These are phyloP conservation scores for Drosophila setifemur DNA, from an alignment of 1,140 invertebrate genomes.

Conservation along the genomic window DNA sequence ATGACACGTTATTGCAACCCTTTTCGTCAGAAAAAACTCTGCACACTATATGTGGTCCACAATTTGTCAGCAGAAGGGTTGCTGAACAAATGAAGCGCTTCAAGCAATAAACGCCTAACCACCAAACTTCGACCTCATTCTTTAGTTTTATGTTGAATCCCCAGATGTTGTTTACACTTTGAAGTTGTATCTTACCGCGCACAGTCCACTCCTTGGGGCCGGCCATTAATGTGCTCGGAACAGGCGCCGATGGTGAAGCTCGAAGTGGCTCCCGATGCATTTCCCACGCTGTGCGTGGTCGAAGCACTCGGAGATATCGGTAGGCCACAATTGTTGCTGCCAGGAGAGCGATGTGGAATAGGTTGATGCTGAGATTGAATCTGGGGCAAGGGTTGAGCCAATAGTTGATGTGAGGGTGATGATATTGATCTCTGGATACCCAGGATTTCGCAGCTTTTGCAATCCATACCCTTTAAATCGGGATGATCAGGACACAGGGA, in stretches of 20 bases:
- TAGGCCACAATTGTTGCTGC: conserved; percentile 49
- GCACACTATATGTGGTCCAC: conserved; percentile 24
- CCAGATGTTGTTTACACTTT: not conserved
- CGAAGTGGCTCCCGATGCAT: conserved; percentile 34
- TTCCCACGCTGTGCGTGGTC: conserved; percentile 75
- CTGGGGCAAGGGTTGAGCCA: conserved; percentile 55
- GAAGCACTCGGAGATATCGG: conserved; percentile 85
- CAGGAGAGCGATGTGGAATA: conserved; percentile 59
- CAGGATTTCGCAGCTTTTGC: conserved; percentile 75
- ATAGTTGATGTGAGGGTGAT: conserved; percentile 42
- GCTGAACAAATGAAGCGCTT: conserved; percentile 57
- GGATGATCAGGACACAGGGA: conserved; percentile 78
- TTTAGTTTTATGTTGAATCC: not conserved
- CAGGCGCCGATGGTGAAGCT: conserved; percentile 94
- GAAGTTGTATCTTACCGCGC: conserved; percentile 82
- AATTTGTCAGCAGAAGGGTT: conserved; percentile 51
- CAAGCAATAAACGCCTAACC: conserved; percentile 15
- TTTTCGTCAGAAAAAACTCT: conserved; percentile 23
- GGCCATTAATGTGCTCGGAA: conserved; percentile 96
- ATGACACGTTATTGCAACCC: conserved; percentile 29
- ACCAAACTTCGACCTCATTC: not conserved
- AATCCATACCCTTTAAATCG: conserved; percentile 70
- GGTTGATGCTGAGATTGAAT: conserved; percentile 51
- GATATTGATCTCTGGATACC: conserved; percentile 62
- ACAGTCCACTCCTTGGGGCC: conserved; percentile 96